Evolutionary conservation across 2,797 vertebrate genomes (phyloP), one percentile per base, ranked within the genome.

Genomic region (Leuciscus waleckii): DNA sequence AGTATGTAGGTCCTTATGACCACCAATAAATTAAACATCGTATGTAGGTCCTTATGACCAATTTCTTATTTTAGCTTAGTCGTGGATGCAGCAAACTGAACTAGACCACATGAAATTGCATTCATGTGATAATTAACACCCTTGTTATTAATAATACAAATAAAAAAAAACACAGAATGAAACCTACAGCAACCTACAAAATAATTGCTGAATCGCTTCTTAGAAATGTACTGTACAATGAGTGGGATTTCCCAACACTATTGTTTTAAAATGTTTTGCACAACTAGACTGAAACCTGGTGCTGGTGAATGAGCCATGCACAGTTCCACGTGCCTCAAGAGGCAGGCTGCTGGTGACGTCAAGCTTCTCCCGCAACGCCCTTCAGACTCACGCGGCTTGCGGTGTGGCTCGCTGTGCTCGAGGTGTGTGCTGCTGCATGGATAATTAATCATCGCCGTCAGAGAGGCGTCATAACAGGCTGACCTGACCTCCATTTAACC

Each of bases 371-470:
- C 41, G 35, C 67, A n/a, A 79, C 61, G 29, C 43, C 43, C 81
- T 74, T 65, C 82, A 35, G 14, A 77, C 61, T 87, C 90, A 90
- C 90, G 90, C 58, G 86, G 82, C 86, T 41, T 10, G 54, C n/a
- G 85, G 84, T n/a, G 84, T 90, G 89, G 82, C 17, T 39, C 7
- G 65, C 8, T 67, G 84, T 16, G 14, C 35, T 35, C 35, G 1
- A 2, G 3, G 32, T 32, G 32, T 32, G 32, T 32, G 43, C 19
- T 83, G 29, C 73, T 23, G 51, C 43, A 43, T 74, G 80, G 65
- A 61, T 32, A 77, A 68, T 83, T 54, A 11, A 68, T 29, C 71
- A 41, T 35, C 8, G 10, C 7, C 61, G 39, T 69, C 83, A 79
- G 19, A 43, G 5, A 51, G 14, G 63, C 73, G 61, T 54, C 32